Percentiles rank a stretch among this genome's conserved stretches.
phyloP scores from a whole-genome alignment of 2,113 vertebrate genomes.

The Mohoua ochrocephala region DNA sequence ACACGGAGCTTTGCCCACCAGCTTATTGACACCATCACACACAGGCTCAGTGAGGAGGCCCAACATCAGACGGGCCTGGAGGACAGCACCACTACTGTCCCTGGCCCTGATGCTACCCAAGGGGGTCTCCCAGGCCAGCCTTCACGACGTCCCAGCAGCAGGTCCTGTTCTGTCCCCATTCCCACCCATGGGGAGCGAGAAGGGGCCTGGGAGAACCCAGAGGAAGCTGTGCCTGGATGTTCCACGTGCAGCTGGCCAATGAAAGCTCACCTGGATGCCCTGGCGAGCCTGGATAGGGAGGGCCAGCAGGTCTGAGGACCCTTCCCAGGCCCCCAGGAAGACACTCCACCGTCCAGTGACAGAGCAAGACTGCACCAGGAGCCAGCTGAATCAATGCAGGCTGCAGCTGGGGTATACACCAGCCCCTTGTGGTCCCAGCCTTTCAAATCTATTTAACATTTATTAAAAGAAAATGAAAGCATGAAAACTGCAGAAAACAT shows the following conservation, averaged over 20 bases:
- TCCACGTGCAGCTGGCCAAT: rapidly evolving
- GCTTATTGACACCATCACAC: neutral
- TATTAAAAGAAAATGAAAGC: neutral
- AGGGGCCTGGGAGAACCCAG: neutral
- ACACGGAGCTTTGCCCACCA: neutral
- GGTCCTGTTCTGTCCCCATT: neutral
- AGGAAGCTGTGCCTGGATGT: neutral
- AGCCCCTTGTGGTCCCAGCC: neutral
- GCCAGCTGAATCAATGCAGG: neutral
- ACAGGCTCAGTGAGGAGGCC: too few relatives aligned
- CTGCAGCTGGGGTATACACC: neutral
- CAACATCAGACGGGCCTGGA: too few relatives aligned
- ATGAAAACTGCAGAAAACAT: neutral
- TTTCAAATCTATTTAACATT: neutral
- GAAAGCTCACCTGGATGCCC: neutral
- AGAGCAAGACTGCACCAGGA: neutral
- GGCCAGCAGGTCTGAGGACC: neutral
- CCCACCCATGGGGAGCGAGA: neutral
- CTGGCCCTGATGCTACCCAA: neutral
- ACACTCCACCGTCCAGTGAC: too few relatives aligned
- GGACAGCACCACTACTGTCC: too few relatives aligned
- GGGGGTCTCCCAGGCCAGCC: neutral
- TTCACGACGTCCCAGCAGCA: neutral
- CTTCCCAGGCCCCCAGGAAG: neutral
- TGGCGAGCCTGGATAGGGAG: neutral